phyloP scores from a whole-genome alignment of 2,888 invertebrate genomes.

The Masnerella sp. region DNA sequence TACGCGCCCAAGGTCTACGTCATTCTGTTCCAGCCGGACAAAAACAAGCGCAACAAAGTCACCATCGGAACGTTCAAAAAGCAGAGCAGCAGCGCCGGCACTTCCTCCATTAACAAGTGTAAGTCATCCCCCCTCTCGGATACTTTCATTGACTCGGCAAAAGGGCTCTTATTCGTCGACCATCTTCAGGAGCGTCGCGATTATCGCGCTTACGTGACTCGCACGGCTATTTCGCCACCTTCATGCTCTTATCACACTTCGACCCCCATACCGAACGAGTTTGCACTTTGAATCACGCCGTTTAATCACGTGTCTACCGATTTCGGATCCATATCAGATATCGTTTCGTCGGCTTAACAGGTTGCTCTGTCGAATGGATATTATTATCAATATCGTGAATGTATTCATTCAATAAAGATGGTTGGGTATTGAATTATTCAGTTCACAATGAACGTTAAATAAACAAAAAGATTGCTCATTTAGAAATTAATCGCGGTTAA shows the following conservation, averaged over 20 bases:
- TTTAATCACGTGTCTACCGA: too few species aligned
- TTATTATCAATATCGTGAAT: too few species aligned
- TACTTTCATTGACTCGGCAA: not conserved
- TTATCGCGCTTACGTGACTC: conserved; percentile 41
- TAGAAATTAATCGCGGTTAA: too few species aligned
- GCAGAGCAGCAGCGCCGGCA: conserved; percentile 72
- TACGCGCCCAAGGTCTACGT: conserved; percentile 87
- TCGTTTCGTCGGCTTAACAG: too few species aligned
- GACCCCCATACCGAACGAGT: too few species aligned
- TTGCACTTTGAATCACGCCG: too few species aligned
- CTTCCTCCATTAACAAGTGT: conserved; percentile 73
- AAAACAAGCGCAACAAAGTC: conserved; percentile 82
- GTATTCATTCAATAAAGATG: too few species aligned
- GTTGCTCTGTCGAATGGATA: too few species aligned
- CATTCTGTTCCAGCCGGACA: conserved; percentile 85
- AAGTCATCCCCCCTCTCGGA: conserved; percentile 57
- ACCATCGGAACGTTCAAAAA: conserved; percentile 76
- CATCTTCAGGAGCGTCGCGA: conserved; percentile 22
- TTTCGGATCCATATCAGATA: too few species aligned
- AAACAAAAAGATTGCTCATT: too few species aligned
- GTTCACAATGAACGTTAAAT: too few species aligned
- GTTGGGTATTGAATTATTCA: too few species aligned
- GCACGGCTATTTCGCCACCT: conserved; percentile 40
- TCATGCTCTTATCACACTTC: not conserved
- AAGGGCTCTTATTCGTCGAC: conserved; percentile 37